A percentile compares a stretch with the other conserved stretches of the same genome.
These are phyloP conservation scores for Hemiscyllium ocellatum DNA, from an alignment of 2,113 vertebrate species.

Conservation along the genomic window DNA sequence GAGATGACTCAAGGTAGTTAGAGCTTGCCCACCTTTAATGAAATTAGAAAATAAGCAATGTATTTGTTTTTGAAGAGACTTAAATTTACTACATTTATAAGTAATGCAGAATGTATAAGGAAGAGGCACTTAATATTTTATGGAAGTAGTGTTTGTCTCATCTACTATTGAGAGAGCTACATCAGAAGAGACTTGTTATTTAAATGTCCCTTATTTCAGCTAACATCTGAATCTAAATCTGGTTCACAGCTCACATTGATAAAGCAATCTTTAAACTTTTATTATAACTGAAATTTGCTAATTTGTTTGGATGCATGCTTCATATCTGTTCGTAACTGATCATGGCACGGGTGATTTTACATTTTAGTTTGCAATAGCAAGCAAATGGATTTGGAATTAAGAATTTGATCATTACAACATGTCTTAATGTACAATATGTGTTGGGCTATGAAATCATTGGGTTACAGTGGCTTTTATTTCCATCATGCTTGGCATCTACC, in stretches of 20 bases:
- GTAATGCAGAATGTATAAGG: neutral
- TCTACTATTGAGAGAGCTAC: neutral
- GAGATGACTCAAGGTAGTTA: neutral
- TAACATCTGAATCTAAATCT: neutral
- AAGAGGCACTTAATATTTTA: neutral
- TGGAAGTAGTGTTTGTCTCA: neutral
- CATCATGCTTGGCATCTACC: neutral
- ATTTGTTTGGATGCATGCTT: neutral
- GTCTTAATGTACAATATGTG: neutral
- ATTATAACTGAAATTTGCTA: neutral
- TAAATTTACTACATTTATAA: neutral
- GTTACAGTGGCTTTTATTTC: neutral
- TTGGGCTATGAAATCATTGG: neutral
- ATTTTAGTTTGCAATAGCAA: neutral
- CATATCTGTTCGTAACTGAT: neutral
- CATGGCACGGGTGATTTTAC: neutral
- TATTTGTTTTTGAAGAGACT: neutral
- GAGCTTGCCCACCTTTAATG: neutral
- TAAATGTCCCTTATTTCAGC: neutral
- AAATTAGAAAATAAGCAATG: neutral
- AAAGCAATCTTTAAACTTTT: neutral
- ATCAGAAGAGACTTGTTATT: neutral
- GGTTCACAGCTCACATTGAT: neutral
- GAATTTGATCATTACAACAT: neutral
- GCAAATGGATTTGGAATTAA: neutral